Conservation (phyloP, 2,113 vertebrate genomes). For the Hydropotes inermis region DNA sequence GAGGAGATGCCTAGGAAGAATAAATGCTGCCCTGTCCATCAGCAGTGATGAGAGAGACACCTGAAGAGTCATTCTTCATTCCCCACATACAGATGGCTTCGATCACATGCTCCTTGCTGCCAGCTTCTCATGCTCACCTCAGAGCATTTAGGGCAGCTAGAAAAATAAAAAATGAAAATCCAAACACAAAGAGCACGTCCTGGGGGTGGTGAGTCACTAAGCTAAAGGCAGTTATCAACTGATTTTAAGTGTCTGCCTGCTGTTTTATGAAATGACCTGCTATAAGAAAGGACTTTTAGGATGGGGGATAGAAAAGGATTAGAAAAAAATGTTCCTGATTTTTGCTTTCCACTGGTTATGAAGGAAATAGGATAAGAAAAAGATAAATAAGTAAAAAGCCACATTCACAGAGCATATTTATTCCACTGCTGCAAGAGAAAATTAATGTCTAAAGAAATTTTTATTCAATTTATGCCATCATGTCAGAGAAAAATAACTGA, state of each 20-base stretch:
- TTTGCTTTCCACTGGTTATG: constrained; percentile 42
- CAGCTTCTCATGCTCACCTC: constrained; percentile 45
- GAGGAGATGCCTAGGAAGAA: constrained; percentile 11
- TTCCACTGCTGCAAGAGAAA: background rate
- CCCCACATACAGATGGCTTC: constrained; percentile 38
- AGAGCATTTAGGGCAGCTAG: constrained; percentile 40
- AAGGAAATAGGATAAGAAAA: background rate
- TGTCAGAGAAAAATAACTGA: constrained; percentile 20
- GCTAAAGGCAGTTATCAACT: constrained; percentile 69
- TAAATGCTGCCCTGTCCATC: constrained; percentile 22
- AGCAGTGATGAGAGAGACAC: constrained; percentile 17
- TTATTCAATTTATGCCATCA: background rate
- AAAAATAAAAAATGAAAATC: constrained; percentile 60
- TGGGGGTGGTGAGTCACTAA: constrained; percentile 46
- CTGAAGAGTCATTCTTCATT: constrained; percentile 35
- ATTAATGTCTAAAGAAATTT: constrained; percentile 33
- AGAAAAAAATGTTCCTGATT: background rate
- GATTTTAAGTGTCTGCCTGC: constrained; percentile 59
- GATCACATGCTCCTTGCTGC: background rate
- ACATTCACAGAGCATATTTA: background rate
- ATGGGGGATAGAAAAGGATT: background rate
- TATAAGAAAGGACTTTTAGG: constrained; percentile 38
- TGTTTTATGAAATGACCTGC: constrained; percentile 66
- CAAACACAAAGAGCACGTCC: constrained; percentile 49
- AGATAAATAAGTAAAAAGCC: background rate